phyloP scores from a whole-genome alignment of 2,888 invertebrate genomes.

The Microctonus hyperodae region DNA sequence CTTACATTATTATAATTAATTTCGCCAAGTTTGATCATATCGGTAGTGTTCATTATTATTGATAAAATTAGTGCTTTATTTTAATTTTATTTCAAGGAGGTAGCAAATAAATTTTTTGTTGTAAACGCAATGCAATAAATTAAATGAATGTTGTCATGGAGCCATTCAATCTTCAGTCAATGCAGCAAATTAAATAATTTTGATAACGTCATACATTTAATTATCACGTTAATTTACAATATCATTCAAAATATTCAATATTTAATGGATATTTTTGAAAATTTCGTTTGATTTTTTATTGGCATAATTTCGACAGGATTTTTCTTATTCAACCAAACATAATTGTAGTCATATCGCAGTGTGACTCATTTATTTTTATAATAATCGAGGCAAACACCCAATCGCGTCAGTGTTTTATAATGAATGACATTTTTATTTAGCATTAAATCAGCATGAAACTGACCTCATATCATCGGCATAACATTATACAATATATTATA shows the following conservation, averaged over 20 bases:
- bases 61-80: too few species aligned
- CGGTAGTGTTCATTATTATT: too few species aligned
- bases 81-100: too few species aligned
- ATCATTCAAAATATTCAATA: conserved; percentile 44
- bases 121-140: too few species aligned
- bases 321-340: conserved; percentile 26
- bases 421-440: not conserved
- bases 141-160: too few species aligned
- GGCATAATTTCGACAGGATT: conserved; percentile 36
- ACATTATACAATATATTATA: conserved; percentile 29
- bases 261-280: conserved; percentile 38
- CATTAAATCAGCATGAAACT: not conserved
- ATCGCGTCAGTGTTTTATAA: not conserved
- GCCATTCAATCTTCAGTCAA: too few species aligned
- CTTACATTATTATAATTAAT: conserved; percentile 52
- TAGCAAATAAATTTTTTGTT: too few species aligned
- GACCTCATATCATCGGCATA: conserved; percentile 33
- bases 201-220: conserved; percentile 23
- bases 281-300: conserved; percentile 23
- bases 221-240: conserved; percentile 27
- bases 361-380: conserved; percentile 30
- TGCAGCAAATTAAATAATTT: too few species aligned
- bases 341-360: conserved; percentile 35
- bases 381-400: conserved; percentile 37
- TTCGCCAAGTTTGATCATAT: conserved; percentile 35